Evolutionary conservation across 2,888 invertebrate genomes (phyloP).

Genomic region (Epiblema foenella): DNA sequence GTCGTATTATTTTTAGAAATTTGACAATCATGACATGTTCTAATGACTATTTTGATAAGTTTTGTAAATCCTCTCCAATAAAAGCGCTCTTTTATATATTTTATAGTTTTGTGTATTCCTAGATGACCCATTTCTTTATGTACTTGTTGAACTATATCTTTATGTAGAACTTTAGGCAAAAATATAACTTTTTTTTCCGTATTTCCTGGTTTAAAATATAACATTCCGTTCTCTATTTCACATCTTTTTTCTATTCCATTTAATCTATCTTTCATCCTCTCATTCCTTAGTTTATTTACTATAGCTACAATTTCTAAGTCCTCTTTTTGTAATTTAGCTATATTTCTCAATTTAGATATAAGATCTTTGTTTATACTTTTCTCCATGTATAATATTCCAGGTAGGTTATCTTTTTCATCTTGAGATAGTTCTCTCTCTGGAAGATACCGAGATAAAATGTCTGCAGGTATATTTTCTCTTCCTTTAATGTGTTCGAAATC

Average conservation of each 20-base stretch:
- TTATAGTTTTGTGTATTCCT: conserved; percentile 46
- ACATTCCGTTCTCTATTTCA: background rate
- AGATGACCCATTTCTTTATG: conserved; percentile 50
- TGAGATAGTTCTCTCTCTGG: background rate
- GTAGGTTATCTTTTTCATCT: conserved; percentile 2
- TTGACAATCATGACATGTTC: conserved; percentile 48
- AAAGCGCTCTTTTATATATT: conserved; percentile 46
- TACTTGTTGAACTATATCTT: conserved; percentile 35
- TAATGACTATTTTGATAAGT: conserved; percentile 33
- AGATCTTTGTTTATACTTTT: background rate
- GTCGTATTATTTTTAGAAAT: conserved; percentile 41
- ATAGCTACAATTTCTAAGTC: conserved; percentile 27
- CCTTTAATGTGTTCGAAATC: conserved; percentile 5
- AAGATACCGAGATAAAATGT: conserved; percentile 50
- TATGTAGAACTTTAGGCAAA: conserved; percentile 24
- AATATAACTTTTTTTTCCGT: conserved; percentile 13
- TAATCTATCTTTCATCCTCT: too few relatives aligned
- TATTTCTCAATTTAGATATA: background rate
- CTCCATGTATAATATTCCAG: conserved; percentile 8
- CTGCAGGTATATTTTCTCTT: conserved; percentile 50
- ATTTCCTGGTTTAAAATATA: background rate
- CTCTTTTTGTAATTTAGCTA: conserved; percentile 18
- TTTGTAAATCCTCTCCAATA: conserved; percentile 45
- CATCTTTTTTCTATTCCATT: too few relatives aligned
- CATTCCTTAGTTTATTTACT: background rate